These are phyloP conservation scores for Dendrophyllia cribrosa DNA, from an alignment of 64 coral and sea anemone genomes.

Conservation along the genomic window DNA sequence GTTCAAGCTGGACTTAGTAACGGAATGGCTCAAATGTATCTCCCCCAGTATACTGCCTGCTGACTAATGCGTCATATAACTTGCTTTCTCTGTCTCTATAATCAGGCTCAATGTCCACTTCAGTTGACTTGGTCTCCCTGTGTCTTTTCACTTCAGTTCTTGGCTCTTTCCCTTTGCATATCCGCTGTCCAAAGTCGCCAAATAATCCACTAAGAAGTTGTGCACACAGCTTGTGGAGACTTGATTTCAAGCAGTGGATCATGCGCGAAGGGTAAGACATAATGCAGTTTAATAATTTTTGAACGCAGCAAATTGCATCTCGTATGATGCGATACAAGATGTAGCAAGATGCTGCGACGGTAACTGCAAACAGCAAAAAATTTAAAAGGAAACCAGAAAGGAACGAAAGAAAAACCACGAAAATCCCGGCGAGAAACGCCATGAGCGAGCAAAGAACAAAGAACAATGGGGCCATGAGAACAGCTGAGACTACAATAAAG, in stretches of 20 bases:
- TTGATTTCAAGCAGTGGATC: background rate
- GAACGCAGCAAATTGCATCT: background rate
- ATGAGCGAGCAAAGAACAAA: background rate
- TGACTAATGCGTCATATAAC: conserved; percentile 25
- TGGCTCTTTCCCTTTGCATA: background rate
- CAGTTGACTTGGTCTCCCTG: background rate
- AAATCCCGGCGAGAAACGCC: background rate
- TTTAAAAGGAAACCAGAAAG: background rate
- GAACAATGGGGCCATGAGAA: background rate
- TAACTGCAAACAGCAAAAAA: background rate
- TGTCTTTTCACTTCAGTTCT: background rate
- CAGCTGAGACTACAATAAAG: background rate
- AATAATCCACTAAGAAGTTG: background rate
- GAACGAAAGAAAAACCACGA: background rate
- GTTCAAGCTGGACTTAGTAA: background rate
- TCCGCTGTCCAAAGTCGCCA: background rate
- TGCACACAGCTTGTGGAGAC: background rate
- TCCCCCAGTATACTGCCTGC: background rate
- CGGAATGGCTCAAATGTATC: conserved; percentile 24
- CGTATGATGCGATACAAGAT: background rate
- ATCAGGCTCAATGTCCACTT: conserved; percentile 49
- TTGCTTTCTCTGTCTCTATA: conserved; percentile 41
- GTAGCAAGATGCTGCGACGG: background rate
- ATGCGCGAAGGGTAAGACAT: background rate
- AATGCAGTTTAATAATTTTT: background rate